Conservation (phyloP, 2,797 vertebrate genomes). For the Tokudaia tokunoshimensis region DNA sequence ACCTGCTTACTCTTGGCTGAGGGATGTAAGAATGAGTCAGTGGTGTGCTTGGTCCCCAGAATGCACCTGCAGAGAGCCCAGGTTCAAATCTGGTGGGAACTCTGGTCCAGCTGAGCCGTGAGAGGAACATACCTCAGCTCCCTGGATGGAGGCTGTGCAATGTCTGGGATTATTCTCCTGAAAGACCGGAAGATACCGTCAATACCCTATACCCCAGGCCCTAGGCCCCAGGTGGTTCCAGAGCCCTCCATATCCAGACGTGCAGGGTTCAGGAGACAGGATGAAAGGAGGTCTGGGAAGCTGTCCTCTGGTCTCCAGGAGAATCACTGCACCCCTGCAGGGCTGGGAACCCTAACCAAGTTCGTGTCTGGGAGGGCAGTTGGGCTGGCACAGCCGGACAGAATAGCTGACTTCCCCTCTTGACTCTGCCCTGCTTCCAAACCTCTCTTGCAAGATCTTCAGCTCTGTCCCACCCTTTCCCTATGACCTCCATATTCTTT, state of each 20-base stretch:
- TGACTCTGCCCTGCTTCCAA: not conserved
- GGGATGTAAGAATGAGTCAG: not conserved
- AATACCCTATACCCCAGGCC: no score
- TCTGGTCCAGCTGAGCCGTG: not conserved
- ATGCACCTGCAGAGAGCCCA: not conserved
- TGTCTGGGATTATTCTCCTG: not conserved
- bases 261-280: not conserved
- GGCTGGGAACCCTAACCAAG: not conserved
- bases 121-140: not conserved
- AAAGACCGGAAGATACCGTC: not conserved
- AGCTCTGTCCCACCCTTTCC: not conserved
- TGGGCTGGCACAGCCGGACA: not conserved
- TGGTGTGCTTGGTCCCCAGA: no score
- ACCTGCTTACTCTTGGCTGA: not conserved
- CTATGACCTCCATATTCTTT: not conserved
- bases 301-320: not conserved
- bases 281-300: not conserved
- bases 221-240: no score
- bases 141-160: not conserved
- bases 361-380: not conserved
- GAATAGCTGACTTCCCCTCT: accelerated
- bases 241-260: not conserved
- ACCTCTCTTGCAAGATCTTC: not conserved
- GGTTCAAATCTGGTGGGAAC: not conserved
- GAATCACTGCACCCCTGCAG: not conserved